Evolutionary conservation across 2,113 vertebrate genomes (phyloP).

Genomic region (Ramphastos sulfuratus): DNA sequence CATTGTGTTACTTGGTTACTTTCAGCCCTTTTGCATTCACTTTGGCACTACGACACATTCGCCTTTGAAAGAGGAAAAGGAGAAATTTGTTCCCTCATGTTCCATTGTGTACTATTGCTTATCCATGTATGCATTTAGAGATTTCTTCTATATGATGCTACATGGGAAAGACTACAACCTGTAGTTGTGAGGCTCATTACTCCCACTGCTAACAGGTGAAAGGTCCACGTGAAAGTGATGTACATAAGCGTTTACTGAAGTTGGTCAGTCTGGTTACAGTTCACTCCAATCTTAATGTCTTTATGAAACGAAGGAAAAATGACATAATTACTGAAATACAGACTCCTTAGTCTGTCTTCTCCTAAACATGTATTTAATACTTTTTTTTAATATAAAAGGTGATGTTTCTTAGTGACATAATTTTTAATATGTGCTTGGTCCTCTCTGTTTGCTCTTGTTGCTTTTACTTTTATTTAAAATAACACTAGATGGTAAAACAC

Average conservation of each 20-base stretch:
- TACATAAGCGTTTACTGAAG: background rate
- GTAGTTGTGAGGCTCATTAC: background rate
- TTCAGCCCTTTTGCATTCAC: accelerated
- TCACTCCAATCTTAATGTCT: background rate
- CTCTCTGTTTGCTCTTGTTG: background rate
- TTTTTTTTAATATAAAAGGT: background rate
- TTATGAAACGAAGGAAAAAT: background rate
- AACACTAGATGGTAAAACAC: background rate
- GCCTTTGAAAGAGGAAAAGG: background rate
- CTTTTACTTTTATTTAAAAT: background rate
- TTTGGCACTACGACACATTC: accelerated
- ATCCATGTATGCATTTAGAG: background rate
- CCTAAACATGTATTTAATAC: background rate
- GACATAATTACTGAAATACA: background rate
- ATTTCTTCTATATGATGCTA: background rate
- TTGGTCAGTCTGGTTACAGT: background rate
- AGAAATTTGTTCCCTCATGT: background rate
- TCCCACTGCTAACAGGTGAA: background rate
- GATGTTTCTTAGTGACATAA: background rate
- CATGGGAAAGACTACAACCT: background rate
- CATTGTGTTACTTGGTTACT: background rate
- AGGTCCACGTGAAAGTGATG: background rate
- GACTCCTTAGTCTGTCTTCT: background rate
- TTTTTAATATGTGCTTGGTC: background rate
- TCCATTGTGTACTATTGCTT: background rate